Base-by-base conservation (phyloP, 1,140 invertebrate genomes). In the Ceratina japonica region DNA sequence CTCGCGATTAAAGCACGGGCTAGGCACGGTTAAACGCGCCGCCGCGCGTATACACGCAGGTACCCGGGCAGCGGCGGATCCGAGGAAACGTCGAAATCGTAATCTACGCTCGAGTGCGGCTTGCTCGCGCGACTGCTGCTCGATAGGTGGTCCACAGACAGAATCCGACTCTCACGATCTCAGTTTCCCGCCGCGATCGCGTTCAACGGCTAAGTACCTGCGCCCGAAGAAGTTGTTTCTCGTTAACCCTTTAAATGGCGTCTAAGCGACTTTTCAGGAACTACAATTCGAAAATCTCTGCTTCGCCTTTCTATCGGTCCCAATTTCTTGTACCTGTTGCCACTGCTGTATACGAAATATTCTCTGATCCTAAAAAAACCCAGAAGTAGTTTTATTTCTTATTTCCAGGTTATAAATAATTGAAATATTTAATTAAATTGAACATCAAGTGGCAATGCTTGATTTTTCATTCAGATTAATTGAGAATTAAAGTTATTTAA, bases 121-220 rank as follows among this genome's bases (percentile, higher is more conserved):
- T 70, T 24, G 59, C 59, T 62, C 24, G 58, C 58, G 54, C 24
- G 54, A 66, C 54, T 20, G 56, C 16, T n/a, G n/a, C 70, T 16
- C 75, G 56, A 76, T 76, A 76, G 75, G 75, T 76, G 75, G 75
- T 76, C 75, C 65, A 66, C 22, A 12, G n/a, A 1, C 64, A 69
- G 51, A 61, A 49, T 76, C 31, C 51, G 24, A 18, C 65, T 76
- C 75, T 22, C 56, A 51, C 65, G 65, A 59, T 76, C 69, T 70
- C 56, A 22, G 56, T 61, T 61, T 16, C 37, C 54, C 13, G 22
- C 44, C 61, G 5, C 16, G 62, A 2, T 18, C 31, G 12, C 31
- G 16, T 44, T 10, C 37, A 44, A 10, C 37, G 37, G 5, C 37
- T 44, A 44, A 44, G 5, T 44, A 27, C 58, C 22, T 20, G 59